Percentiles rank a stretch among this genome's conserved stretches.
Evolutionary conservation across 2,888 invertebrate genomes (phyloP).

Genomic region (Hyposoter didymator): DNA sequence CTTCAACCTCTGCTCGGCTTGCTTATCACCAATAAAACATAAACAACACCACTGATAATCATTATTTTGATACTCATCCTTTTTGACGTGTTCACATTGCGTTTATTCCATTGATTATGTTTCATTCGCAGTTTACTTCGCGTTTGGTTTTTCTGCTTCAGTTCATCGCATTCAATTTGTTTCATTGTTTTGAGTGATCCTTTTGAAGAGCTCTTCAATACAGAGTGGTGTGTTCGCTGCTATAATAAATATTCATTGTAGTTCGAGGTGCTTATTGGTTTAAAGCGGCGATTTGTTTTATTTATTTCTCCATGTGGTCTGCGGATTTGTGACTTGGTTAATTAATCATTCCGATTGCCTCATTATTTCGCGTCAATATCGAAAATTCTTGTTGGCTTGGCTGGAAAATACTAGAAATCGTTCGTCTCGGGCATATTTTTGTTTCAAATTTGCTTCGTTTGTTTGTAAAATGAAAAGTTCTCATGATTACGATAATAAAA

Average conservation of each 20-base stretch:
- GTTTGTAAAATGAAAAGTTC: neutral
- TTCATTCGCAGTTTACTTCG: constrained; percentile 13
- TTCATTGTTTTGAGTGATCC: neutral
- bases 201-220: neutral
- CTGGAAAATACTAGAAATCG: too few species aligned
- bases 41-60: neutral
- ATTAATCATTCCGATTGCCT: neutral
- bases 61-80: neutral
- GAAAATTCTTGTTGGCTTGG: too few species aligned
- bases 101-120: neutral
- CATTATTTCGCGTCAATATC: too few species aligned
- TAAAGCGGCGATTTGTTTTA: neutral
- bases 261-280: neutral
- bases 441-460: too few species aligned
- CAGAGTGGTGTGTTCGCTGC: neutral
- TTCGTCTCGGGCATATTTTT: too few species aligned
- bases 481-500: neutral
- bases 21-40: neutral
- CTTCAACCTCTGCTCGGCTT: neutral
- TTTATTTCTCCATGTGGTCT: neutral
- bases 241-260: neutral
- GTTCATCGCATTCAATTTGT: neutral
- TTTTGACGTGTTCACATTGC: neutral
- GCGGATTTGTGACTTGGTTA: neutral
- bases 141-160: neutral